Percentiles rank a stretch among this genome's conserved stretches.
phyloP scores from a whole-genome alignment of 2,888 invertebrate genomes.

The Drosophila neotestacea region DNA sequence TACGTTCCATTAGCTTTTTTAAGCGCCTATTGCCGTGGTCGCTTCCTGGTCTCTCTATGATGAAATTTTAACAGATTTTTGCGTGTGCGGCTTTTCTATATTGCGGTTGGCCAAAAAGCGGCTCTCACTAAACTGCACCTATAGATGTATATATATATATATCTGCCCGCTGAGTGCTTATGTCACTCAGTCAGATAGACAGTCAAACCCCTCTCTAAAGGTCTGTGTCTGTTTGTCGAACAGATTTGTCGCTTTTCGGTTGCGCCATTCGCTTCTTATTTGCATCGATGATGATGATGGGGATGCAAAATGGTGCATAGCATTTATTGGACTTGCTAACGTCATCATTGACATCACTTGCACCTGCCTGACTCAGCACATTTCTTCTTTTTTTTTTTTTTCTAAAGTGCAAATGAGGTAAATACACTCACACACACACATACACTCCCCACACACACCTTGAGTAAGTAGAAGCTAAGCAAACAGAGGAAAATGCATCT shows the following conservation, averaged over 20 bases:
- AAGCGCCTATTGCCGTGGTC: conserved; percentile 59
- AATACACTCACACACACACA: conserved; percentile 15
- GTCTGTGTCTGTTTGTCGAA: conserved; percentile 10
- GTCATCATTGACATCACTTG: conserved; percentile 75
- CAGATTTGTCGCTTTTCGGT: conserved; percentile 18
- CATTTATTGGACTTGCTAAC: conserved; percentile 74
- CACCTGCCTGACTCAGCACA: conserved; percentile 66
- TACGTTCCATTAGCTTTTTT: conserved; percentile 77
- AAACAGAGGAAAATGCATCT: conserved; percentile 81
- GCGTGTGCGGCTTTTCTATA: conserved; percentile 64
- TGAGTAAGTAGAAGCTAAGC: conserved; percentile 35
- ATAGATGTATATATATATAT: background rate
- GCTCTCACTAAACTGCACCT: conserved; percentile 34
- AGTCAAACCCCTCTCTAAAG: background rate
- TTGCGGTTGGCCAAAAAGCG: conserved; percentile 68
- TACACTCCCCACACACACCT: conserved; percentile 4
- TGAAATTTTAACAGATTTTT: conserved; percentile 77
- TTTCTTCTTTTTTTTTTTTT: conserved; percentile 20
- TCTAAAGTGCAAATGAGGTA: conserved; percentile 57
- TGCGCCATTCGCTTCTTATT: conserved; percentile 39
- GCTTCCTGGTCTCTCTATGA: conserved; percentile 40
- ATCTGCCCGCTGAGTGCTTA: conserved; percentile 22
- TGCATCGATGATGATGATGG: conserved; percentile 48
- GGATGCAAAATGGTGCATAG: conserved; percentile 40
- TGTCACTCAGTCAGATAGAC: conserved; percentile 9